A percentile compares a stretch with the other conserved stretches of the same genome.
phyloP scores from a whole-genome alignment of 2,888 invertebrate species.

The Machimus rusticus region DNA sequence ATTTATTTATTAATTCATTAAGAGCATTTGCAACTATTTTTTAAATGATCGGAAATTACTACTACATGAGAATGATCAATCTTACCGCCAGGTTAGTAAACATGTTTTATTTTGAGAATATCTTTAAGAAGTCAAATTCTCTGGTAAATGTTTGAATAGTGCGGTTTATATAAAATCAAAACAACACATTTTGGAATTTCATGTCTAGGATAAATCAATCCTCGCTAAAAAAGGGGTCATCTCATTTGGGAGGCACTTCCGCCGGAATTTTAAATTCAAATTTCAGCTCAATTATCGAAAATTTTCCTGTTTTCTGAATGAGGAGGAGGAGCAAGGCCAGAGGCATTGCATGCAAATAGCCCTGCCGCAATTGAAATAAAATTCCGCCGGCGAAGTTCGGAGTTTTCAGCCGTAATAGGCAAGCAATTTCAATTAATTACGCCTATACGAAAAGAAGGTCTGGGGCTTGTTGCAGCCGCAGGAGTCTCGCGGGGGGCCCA shows the following conservation, averaged over 20 bases:
- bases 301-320: neutral
- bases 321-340: neutral
- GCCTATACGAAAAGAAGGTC: slow-evolving; percentile 8
- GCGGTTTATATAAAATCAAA: too few species aligned
- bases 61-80: too few species aligned
- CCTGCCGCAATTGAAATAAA: slow-evolving; percentile 6
- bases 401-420: slow-evolving; percentile 11
- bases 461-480: neutral
- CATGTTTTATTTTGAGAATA: too few species aligned
- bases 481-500: neutral
- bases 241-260: slow-evolving; percentile 7
- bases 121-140: too few species aligned
- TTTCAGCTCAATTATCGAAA: neutral
- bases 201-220: neutral
- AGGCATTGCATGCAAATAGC: slow-evolving; percentile 18
- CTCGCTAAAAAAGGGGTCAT: neutral
- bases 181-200: neutral
- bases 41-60: too few species aligned
- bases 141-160: too few species aligned
- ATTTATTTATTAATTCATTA: too few species aligned
- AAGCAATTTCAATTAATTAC: slow-evolving; percentile 29
- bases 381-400: slow-evolving; percentile 4
- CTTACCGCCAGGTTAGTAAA: too few species aligned
- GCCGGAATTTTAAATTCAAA: slow-evolving; percentile 22
- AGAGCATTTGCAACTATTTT: too few species aligned